phyloP scores from a whole-genome alignment of 2,797 vertebrate genomes.

The Melanotaenia nigrans region DNA sequence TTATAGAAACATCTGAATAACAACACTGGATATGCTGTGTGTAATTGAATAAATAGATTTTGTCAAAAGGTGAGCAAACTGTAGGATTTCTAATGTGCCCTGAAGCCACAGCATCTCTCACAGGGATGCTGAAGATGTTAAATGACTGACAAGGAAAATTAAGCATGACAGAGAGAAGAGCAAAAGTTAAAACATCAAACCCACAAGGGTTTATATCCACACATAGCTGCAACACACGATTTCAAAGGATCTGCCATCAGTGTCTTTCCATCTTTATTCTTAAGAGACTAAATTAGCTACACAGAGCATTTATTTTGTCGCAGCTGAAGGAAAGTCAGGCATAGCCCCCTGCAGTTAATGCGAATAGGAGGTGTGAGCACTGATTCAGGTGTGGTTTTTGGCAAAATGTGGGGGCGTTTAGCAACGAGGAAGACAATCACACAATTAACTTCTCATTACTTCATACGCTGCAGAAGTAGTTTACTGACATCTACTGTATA shows the following conservation, averaged over 20 bases:
- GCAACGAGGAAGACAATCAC: conserved; percentile 65
- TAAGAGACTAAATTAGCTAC: conserved; percentile 49
- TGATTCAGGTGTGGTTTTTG: conserved; percentile 49
- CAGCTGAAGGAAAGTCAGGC: conserved; percentile 27
- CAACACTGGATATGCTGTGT: conserved; percentile 37
- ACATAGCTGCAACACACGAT: conserved; percentile 29
- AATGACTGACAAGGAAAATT: conserved; percentile 45
- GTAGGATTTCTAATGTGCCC: conserved; percentile 56
- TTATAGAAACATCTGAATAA: conserved; percentile 30
- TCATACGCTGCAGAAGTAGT: conserved; percentile 64
- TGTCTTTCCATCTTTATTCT: conserved; percentile 41
- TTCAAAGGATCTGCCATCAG: conserved; percentile 39
- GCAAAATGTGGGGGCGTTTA: conserved; percentile 56
- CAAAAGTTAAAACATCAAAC: conserved; percentile 29
- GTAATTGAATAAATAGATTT: conserved; percentile 72
- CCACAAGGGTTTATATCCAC: conserved; percentile 33
- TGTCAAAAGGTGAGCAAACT: conserved; percentile 56
- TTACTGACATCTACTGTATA: conserved; percentile 59
- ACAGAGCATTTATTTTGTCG: conserved; percentile 27
- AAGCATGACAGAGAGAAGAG: conserved; percentile 15
- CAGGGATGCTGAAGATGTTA: conserved; percentile 42
- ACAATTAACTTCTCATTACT: conserved; percentile 80
- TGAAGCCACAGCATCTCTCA: conserved; percentile 45
- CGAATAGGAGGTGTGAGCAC: conserved; percentile 45
- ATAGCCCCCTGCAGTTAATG: conserved; percentile 33